phyloP scores from a whole-genome alignment of 2,888 invertebrate species.

The Ectropis crepuscularia region DNA sequence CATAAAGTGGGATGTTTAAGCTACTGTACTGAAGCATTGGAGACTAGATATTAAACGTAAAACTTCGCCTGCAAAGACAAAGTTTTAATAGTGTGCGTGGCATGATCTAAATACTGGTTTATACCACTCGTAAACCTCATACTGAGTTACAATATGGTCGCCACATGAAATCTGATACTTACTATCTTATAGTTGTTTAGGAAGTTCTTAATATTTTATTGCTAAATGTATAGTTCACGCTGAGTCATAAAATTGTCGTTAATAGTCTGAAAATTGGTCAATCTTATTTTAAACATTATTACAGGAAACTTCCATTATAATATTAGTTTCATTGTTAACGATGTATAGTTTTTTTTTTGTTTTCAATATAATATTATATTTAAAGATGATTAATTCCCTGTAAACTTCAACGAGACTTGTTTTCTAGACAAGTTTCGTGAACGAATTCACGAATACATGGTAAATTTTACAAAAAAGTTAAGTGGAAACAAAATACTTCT shows the following conservation, averaged over 20 bases:
- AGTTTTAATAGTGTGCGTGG: no score
- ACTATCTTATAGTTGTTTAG: conserved; percentile 8
- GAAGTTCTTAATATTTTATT: conserved; percentile 10
- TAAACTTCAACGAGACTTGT: no score
- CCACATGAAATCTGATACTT: conserved; percentile 2
- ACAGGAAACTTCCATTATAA: conserved; percentile 4
- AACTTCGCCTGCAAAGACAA: no score
- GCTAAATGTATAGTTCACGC: neutral
- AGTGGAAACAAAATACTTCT: no score
- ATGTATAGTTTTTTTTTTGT: neutral
- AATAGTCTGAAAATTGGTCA: neutral
- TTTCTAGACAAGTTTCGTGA: no score
- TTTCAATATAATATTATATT: neutral
- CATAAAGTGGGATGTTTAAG: no score
- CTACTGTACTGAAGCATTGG: no score
- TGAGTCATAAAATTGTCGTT: neutral
- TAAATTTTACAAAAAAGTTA: no score
- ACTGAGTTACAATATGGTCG: conserved; percentile 5
- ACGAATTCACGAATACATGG: no score
- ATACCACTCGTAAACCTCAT: neutral
- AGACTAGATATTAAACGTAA: no score
- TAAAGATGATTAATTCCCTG: no score
- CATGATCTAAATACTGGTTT: neutral
- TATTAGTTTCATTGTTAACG: neutral
- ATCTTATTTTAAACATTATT: conserved; percentile 10